Evolutionary conservation across 2,888 invertebrate species (phyloP), one percentile per base, ranked within the genome.

Genomic region (Ectemnius continuus): DNA sequence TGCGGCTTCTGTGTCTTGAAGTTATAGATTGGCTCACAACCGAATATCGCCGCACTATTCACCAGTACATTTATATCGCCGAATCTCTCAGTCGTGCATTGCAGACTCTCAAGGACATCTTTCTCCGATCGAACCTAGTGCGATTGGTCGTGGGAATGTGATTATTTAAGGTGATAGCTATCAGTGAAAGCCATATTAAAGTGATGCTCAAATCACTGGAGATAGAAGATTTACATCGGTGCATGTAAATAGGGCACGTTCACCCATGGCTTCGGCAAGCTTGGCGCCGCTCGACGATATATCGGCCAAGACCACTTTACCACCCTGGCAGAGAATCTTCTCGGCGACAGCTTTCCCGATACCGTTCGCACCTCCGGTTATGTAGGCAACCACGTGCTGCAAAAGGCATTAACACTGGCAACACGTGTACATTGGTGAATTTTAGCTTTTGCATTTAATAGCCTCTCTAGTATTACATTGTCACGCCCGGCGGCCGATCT

Each of bases 291-390:
- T 74, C 14, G 70, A 71, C 67, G 84, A 73, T 36, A 66, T 67
- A 59, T 87, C 86, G 3, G 82, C 82, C 14, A 87, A 70, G 13
- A 83, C 76, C 18, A 83, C 86, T 67, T 79, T 80, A 48, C 85
- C 86, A 46, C 83, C 85, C 45, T 80, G 70, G 47, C 77, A 66
- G 56, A 82, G 46, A 45, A 86, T 82, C 66, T 82, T 78, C 52
- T 82, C 79, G 1, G 78, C 85, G 6, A 85, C 61, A 13, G 83
- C 82, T 78, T 79, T 84, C 11, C 86, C 86, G 18, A 87, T 85
- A 57, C 85, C 86, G 0, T 84, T 81, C n/a, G 80, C 80, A 18
- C 85, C 87, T 2, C 86, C 86, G 16, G 85, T 85, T 52, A 87
- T 75, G 36, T 79, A 83, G 23, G 83, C 86, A 16, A 83, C 75